phyloP scores from a whole-genome alignment of 2,797 vertebrate species.

The Capromys pilorides region DNA sequence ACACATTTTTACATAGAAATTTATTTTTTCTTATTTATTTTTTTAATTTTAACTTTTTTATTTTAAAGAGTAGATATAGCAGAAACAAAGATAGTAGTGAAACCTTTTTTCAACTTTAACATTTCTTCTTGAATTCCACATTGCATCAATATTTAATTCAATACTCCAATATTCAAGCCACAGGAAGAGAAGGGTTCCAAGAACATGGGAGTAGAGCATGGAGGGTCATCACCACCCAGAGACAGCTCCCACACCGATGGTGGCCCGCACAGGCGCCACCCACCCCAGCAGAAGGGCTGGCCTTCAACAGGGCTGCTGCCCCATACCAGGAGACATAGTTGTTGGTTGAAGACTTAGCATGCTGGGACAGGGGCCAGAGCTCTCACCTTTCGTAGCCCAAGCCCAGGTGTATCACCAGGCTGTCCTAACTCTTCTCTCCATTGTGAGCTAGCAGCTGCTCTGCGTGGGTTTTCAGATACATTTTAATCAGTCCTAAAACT shows the following conservation, averaged over 20 bases:
- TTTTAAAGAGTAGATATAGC: no score
- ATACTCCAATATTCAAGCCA: neutral
- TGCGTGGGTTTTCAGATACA: neutral
- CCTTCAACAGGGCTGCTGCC: neutral
- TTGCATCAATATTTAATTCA: neutral
- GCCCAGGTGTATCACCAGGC: neutral
- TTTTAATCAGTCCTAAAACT: neutral
- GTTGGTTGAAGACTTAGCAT: neutral
- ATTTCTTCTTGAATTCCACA: neutral
- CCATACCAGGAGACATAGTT: neutral
- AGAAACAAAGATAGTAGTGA: no score
- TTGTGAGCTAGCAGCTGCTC: neutral
- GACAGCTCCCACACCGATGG: neutral
- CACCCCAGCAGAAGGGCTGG: neutral
- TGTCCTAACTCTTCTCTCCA: neutral
- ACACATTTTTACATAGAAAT: no score
- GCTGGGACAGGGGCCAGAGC: neutral
- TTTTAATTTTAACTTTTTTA: no score
- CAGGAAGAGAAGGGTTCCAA: neutral
- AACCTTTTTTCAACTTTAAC: no score
- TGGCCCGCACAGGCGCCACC: neutral
- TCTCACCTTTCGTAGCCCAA: neutral
- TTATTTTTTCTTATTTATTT: no score
- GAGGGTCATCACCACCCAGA: neutral
- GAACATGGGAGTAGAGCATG: no score